Percentiles rank a stretch among this genome's conserved stretches.
Evolutionary conservation across 2,113 vertebrate species (phyloP).

Genomic region (Strix aluco): DNA sequence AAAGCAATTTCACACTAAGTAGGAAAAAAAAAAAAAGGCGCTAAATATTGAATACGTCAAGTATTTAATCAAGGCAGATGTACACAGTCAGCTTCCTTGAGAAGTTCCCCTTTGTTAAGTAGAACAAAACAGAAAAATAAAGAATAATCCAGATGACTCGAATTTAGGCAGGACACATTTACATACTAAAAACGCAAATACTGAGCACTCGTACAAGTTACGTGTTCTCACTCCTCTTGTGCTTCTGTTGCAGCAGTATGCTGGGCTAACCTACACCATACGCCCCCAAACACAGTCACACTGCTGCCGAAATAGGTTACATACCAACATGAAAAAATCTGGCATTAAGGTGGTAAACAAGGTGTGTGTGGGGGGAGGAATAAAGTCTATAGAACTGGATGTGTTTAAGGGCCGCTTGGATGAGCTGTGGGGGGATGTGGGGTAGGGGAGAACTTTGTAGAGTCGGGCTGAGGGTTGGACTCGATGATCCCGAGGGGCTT

Average conservation of each 20-base stretch:
- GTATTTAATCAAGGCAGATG: neutral
- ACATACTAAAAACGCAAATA: neutral
- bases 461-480: too few relatives aligned
- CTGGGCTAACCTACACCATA: neutral
- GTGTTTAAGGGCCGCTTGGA: too few relatives aligned
- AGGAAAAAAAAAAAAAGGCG: neutral
- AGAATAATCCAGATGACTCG: neutral
- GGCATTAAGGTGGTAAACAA: neutral
- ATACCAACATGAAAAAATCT: neutral
- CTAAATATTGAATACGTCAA: neutral
- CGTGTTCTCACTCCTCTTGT: neutral
- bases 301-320: neutral
- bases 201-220: accelerated
- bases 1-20: neutral
- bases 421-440: too few relatives aligned
- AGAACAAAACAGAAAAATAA: neutral
- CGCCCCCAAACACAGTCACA: neutral
- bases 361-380: accelerated
- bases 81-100: neutral
- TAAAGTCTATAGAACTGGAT: neutral
- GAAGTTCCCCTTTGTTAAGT: neutral
- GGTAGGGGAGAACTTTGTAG: too few relatives aligned
- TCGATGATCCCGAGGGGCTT: too few relatives aligned
- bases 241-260: neutral
- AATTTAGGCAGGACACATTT: neutral